These are phyloP conservation scores for Kradibia gibbosae DNA, from an alignment of 1,140 invertebrate genomes.

Conservation along the genomic window DNA sequence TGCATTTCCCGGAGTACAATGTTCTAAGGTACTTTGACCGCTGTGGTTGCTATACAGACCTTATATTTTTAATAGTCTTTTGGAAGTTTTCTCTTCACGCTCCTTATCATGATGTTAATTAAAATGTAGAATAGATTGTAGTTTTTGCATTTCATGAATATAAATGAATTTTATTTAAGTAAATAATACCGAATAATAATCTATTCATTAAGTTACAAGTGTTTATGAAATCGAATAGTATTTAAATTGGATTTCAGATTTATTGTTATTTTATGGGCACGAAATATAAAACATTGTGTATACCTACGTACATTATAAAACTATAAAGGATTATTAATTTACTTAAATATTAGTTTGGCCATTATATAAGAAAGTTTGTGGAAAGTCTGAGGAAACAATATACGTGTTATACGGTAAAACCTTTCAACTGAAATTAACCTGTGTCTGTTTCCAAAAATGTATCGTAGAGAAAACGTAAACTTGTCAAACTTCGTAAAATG, in stretches of 20 bases:
- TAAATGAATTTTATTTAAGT: background rate
- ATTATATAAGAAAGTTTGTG: background rate
- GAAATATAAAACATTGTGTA: too few species aligned
- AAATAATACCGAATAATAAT: background rate
- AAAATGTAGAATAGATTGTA: constrained; percentile 1
- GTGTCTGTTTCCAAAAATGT: background rate
- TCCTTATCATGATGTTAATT: background rate
- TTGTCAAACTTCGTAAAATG: background rate
- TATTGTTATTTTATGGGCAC: background rate
- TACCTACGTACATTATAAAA: too few species aligned
- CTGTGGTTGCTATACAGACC: background rate
- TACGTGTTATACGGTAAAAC: background rate
- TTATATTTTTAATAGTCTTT: background rate
- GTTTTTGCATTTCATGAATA: constrained; percentile 1
- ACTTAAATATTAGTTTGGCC: background rate
- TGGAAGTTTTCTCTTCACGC: background rate
- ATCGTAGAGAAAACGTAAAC: background rate
- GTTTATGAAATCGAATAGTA: background rate
- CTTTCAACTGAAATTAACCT: background rate
- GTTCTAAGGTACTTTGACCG: background rate
- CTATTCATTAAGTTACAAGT: constrained; percentile 6
- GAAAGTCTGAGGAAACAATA: background rate
- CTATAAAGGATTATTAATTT: background rate
- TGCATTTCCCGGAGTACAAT: background rate
- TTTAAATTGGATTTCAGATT: background rate